phyloP scores from a whole-genome alignment of 2,888 invertebrate genomes.

The Eudasyphora cyanicolor region DNA sequence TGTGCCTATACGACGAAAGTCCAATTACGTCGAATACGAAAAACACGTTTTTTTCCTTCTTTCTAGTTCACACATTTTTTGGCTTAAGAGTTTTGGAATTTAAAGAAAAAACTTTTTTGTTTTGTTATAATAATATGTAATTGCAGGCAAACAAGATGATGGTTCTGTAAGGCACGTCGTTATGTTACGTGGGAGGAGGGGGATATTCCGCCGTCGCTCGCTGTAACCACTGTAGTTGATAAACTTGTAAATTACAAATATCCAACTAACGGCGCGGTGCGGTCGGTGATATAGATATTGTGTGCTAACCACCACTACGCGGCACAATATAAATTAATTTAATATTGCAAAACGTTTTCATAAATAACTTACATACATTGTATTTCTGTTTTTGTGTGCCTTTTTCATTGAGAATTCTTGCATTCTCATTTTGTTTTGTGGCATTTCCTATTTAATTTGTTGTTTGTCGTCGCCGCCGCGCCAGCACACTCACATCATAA shows the following conservation, averaged over 20 bases:
- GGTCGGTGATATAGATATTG: background rate
- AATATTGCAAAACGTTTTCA: background rate
- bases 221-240: background rate
- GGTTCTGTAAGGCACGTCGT: too few species aligned
- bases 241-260: too few species aligned
- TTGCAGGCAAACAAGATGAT: too few species aligned
- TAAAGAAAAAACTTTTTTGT: background rate
- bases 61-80: constrained; percentile 43
- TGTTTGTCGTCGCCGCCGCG: constrained; percentile 40
- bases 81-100: background rate
- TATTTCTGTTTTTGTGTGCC: constrained; percentile 49
- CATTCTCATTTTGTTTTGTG: constrained; percentile 53
- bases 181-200: background rate
- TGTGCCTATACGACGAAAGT: constrained; percentile 59
- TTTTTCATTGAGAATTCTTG: constrained; percentile 55
- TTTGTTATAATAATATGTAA: constrained; percentile 8
- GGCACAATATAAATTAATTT: background rate
- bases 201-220: background rate
- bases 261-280: background rate
- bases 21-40: constrained; percentile 63
- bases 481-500: too few species aligned
- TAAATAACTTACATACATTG: constrained; percentile 51
- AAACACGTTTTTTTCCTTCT: constrained; percentile 66
- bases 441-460: constrained; percentile 60
- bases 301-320: background rate